Evolutionary conservation across 2,797 vertebrate genomes (phyloP), one percentile per base, ranked within the genome.

Genomic region (Sarcoramphus papa): DNA sequence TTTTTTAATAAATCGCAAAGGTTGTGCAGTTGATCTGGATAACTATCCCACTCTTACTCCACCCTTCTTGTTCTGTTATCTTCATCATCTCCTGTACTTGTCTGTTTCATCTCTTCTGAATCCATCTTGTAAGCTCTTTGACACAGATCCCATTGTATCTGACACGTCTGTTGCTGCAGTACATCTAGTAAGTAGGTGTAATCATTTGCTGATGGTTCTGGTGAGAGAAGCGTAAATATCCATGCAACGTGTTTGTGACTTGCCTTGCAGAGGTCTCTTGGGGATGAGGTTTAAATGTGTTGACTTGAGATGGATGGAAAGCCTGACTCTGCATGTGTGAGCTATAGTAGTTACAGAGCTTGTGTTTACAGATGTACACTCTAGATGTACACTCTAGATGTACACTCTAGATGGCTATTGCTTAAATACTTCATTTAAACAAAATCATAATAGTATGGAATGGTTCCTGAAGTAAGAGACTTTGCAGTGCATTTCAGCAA

Each of bases 271-370:
- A 13, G 4, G 4, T 88, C 22, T 76, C 27, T 11, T 33, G 19
- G 13, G 14, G 6, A 7, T 68, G 16, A 16, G 17, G 27, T 47
- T 90, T 67, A 64, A 14, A 6, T 48, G 11, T 54, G 25, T 37
- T 68, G 50, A 86, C 17, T 23, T 18, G 67, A 72, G 35, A 25
- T 20, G 33, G 31, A n/a, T 48, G 11, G 48, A 53, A 79, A 53
- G 24, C 33, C 27, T 91, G 50, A 41, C 16, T n/a, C 1, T 56
- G 56, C 17, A 2, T 0, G 0, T 56, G n/a, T 82, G 51, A 90
- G 14, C 40, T 69, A 1, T 14, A 31, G 30, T 22, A 65, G 28
- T 64, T 64, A 50, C 5, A 53, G 76, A 64, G 24, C 19, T 50
- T 59, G 2, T 35, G 3, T 83, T 75, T 85, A 50, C 20, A 65